A percentile compares a stretch with the other conserved stretches of the same genome.
These are phyloP conservation scores for Hoplodrina blanda DNA, from an alignment of 2,888 invertebrate genomes.

Conservation along the genomic window DNA sequence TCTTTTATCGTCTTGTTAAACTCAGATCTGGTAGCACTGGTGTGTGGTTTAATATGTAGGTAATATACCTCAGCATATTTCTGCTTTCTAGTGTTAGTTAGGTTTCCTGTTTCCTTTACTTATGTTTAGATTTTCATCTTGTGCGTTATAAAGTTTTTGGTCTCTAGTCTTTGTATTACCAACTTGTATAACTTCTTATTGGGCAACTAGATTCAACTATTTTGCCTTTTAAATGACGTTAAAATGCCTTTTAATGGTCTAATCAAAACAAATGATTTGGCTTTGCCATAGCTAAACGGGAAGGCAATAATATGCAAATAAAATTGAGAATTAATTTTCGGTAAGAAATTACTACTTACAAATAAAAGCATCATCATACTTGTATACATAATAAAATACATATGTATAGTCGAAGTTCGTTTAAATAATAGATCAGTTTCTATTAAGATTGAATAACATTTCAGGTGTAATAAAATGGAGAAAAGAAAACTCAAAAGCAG, in stretches of 20 bases:
- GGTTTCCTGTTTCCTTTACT: slow-evolving; percentile 2
- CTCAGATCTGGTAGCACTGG: slow-evolving; percentile 39
- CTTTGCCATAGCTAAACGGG: too few relatives aligned
- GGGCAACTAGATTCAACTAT: too few relatives aligned
- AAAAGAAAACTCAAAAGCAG: slow-evolving; percentile 26
- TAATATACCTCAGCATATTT: slow-evolving; percentile 5
- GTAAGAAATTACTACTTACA: background rate
- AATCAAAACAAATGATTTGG: too few relatives aligned
- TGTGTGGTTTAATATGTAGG: slow-evolving; percentile 3
- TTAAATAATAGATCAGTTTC: too few relatives aligned
- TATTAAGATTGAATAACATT: slow-evolving; percentile 9
- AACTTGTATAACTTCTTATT: too few relatives aligned
- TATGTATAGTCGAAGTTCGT: too few relatives aligned
- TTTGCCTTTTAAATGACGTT: too few relatives aligned
- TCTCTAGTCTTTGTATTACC: too few relatives aligned
- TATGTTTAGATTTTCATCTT: background rate
- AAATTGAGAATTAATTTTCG: too few relatives aligned
- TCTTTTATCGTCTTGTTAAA: slow-evolving; percentile 61
- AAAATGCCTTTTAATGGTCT: too few relatives aligned
- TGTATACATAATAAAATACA: too few relatives aligned
- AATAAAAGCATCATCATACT: background rate
- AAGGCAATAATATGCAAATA: too few relatives aligned
- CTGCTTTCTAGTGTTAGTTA: background rate
- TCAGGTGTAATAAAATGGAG: slow-evolving; percentile 40
- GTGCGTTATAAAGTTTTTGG: background rate